Percentiles rank a stretch among this genome's conserved stretches.
phyloP scores from a whole-genome alignment of 2,888 invertebrate species.

The Xestia sexstrigata region DNA sequence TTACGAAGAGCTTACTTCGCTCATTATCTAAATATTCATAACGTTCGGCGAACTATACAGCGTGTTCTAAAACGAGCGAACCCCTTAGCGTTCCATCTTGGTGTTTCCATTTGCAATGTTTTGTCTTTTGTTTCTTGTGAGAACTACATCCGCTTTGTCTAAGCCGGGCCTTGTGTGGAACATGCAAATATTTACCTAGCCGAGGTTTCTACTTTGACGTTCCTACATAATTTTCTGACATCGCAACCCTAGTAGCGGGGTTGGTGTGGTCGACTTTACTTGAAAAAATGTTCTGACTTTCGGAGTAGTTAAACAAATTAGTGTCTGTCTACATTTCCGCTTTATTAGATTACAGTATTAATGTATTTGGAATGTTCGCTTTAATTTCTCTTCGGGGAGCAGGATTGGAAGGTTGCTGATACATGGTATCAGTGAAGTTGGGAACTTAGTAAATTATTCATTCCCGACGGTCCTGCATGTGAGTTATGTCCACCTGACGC shows the following conservation, averaged over 20 bases:
- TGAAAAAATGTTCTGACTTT: conserved; percentile 45
- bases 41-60: conserved; percentile 56
- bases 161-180: conserved; percentile 78
- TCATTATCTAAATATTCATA: conserved; percentile 71
- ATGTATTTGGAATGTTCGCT: conserved; percentile 35
- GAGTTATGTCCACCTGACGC: conserved; percentile 64
- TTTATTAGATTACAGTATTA: conserved; percentile 10
- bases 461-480: conserved; percentile 44
- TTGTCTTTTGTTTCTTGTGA: conserved; percentile 84
- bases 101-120: conserved; percentile 80
- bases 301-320: conserved; percentile 29
- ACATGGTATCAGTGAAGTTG: conserved; percentile 48
- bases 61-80: conserved; percentile 61
- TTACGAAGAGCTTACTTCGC: conserved; percentile 57
- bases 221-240: conserved; percentile 79
- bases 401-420: conserved; percentile 37
- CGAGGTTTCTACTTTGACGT: conserved; percentile 80
- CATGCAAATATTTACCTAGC: conserved; percentile 84
- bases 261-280: conserved; percentile 42
- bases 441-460: conserved; percentile 65
- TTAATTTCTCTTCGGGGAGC: conserved; percentile 39
- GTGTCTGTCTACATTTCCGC: conserved; percentile 30
- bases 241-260: conserved; percentile 59
- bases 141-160: conserved; percentile 82
- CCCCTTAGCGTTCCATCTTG: conserved; percentile 71